Base-by-base conservation (phyloP, 1,140 invertebrate genomes). In the Eriocheir sinensis region DNA sequence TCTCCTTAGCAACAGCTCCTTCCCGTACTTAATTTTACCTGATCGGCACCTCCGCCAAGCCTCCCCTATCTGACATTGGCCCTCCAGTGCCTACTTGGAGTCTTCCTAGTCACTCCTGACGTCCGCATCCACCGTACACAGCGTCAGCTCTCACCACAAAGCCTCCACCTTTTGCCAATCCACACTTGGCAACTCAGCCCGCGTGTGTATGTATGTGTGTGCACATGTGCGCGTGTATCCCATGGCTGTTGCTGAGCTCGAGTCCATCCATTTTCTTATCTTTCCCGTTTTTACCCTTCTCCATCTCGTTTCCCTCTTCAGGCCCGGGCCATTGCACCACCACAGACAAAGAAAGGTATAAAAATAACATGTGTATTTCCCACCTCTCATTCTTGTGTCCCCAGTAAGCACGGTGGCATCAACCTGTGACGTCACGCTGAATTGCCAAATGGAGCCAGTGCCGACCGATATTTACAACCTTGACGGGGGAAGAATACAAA, bases 221-320 rank as follows among this genome's bases (percentile, higher is more conserved):
- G 60, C n/a, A 21, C n/a, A n/a, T 72, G 60, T 72, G 60, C n/a
- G 60, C n/a, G 60, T 72, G 60, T 72, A 3, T 21, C 21, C n/a
- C 21, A n/a, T n/a, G n/a, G 60, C 60, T 72, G 60, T 72, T 72
- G 21, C 27, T 72, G 60, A 72, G 60, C 60, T 72, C 60, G 21
- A 72, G n/a, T 21, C 60, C 60, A 72, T 72, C 60, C 60, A n/a
- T 72, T n/a, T n/a, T 72, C 60, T 72, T 72, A 72, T 72, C 60
- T 48, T 15, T 72, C 12, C 8, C n/a, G 21, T 72, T 72, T 72
- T 72, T 72, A 72, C 60, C 8, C 27, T 72, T n/a, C 21, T n/a
- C 60, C 21, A 53, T 53, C 60, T 72, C 60, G 4, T 72, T n/a
- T 21, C 3, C 27, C 60, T n/a, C 60, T n/a, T n/a, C n/a, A n/a